A percentile compares a stretch with the other conserved stretches of the same genome.
These are phyloP conservation scores for Aotus griseimembra DNA, from an alignment of 2,797 vertebrate species.

Conservation along the genomic window DNA sequence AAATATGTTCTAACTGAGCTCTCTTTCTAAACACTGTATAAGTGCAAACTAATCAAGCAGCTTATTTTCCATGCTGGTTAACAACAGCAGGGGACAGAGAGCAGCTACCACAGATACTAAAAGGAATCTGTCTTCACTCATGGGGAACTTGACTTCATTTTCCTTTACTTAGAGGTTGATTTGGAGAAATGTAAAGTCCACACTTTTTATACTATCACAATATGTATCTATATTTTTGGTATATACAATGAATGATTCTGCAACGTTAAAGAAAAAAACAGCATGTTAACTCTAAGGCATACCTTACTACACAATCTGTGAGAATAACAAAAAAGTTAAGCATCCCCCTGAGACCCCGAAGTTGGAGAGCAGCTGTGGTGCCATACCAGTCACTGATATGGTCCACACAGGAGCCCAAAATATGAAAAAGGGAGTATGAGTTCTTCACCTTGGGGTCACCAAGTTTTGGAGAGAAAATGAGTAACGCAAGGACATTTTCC, in stretches of 20 bases:
- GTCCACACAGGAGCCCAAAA: background rate
- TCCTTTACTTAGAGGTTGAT: background rate
- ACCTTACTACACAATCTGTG: background rate
- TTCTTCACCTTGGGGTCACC: background rate
- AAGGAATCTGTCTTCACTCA: background rate
- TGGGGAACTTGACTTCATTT: background rate
- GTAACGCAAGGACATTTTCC: background rate
- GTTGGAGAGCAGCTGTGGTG: background rate
- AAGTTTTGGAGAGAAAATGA: background rate
- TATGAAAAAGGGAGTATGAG: background rate
- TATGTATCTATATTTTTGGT: background rate
- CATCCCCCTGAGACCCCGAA: background rate
- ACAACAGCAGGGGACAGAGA: background rate
- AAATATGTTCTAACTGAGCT: background rate
- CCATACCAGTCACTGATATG: background rate
- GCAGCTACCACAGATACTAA: background rate
- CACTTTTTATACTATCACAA: background rate
- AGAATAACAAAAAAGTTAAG: background rate
- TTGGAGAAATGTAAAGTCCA: background rate
- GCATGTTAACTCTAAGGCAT: background rate
- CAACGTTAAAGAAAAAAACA: background rate
- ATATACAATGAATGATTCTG: background rate
- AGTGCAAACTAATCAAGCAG: background rate
- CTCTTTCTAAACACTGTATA: background rate
- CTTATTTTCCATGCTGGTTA: background rate